phyloP scores from a whole-genome alignment of 2,113 vertebrate genomes.

The Sakesphorus luctuosus region DNA sequence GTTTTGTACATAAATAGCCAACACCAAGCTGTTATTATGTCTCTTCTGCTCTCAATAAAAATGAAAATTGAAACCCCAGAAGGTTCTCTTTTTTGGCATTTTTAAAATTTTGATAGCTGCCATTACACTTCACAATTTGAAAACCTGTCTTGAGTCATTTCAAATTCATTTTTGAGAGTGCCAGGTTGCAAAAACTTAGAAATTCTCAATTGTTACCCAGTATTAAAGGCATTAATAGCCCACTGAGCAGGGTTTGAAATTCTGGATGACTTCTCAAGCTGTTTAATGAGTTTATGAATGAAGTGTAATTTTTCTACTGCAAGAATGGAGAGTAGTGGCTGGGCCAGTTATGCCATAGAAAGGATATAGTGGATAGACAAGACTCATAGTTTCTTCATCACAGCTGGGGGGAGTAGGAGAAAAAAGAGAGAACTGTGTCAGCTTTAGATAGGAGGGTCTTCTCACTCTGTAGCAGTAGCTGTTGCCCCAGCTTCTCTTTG shows the following conservation, averaged over 20 bases:
- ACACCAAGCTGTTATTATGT: not conserved
- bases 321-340: not conserved
- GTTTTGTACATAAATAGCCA: not conserved
- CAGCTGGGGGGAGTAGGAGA: fast-evolving
- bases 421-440: not conserved
- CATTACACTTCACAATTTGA: not conserved
- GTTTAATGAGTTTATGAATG: not conserved
- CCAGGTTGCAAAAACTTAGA: not conserved
- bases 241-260: not conserved
- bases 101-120: not conserved
- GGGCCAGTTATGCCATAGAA: not conserved
- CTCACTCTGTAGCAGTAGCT: not conserved
- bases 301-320: not conserved
- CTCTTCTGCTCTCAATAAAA: not conserved
- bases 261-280: not conserved
- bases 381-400: fast-evolving
- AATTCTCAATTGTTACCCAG: not conserved
- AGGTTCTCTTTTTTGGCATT: not conserved
- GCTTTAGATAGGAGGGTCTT: not conserved
- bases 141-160: not conserved
- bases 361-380: not conserved
- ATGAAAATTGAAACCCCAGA: not conserved
- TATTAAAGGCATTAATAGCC: not conserved
- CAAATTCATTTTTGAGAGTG: not conserved
- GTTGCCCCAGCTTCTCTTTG: not conserved